phyloP scores from a whole-genome alignment of 2,797 vertebrate genomes.

The Thaleichthys pacificus region DNA sequence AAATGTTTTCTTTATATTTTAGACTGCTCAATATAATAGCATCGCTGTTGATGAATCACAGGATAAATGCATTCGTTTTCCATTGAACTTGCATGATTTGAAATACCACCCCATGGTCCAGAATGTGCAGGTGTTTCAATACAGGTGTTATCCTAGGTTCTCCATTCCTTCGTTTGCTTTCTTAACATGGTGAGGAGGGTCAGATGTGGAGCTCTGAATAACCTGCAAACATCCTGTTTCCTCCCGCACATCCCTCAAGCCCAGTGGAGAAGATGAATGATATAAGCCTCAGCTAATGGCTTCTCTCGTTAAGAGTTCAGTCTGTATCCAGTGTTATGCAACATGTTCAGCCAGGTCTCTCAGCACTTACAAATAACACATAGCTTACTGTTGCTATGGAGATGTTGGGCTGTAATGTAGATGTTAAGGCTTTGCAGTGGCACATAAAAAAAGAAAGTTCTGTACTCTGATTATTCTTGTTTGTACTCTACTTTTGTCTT shows the following conservation, averaged over 20 bases:
- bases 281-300: slow-evolving; percentile 26
- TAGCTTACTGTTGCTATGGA: slow-evolving; percentile 25
- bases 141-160: slow-evolving; percentile 1
- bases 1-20: slow-evolving; percentile 26
- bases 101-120: slow-evolving; percentile 17
- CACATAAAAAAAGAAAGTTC: background rate
- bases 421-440: background rate
- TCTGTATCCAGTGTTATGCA: background rate
- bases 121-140: slow-evolving; percentile 15
- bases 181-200: background rate
- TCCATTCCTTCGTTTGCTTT: slow-evolving; percentile 23
- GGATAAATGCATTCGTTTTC: slow-evolving; percentile 10
- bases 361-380: slow-evolving; percentile 8
- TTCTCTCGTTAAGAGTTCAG: background rate
- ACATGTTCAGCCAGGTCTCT: slow-evolving; percentile 25
- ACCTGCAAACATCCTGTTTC: slow-evolving; percentile 12
- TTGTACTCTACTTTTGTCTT: background rate
- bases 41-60: slow-evolving; percentile 34
- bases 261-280: background rate
- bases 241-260: slow-evolving; percentile 16
- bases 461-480: background rate
- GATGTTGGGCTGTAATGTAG: background rate
- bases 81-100: slow-evolving; percentile 27
- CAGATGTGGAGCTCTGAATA: too few relatives aligned
- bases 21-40: slow-evolving; percentile 15